These are phyloP conservation scores for Hydrozoanthus tunicans DNA, from an alignment of 64 coral and sea anemone genomes.

Conservation along the genomic window DNA sequence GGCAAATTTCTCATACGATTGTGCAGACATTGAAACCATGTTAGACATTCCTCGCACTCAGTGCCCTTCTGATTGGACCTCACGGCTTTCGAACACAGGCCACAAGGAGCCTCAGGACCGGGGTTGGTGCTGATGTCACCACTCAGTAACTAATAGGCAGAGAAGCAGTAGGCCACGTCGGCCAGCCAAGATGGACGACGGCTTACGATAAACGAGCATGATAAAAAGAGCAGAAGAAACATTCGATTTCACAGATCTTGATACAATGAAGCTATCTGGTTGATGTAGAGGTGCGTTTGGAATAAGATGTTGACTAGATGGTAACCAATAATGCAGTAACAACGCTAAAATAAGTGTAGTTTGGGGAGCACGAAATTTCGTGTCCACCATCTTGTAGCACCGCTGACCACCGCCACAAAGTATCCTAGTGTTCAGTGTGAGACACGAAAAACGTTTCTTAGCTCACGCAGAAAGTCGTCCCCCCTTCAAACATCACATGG, in stretches of 20 bases:
- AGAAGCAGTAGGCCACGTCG: not conserved
- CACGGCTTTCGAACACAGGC: not conserved
- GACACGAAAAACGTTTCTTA: too few relatives aligned
- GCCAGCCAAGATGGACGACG: constrained; percentile 1
- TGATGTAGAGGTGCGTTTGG: not conserved
- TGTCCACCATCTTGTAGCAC: constrained; percentile 8
- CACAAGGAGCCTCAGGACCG: not conserved
- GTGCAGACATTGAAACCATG: not conserved
- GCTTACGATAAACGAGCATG: not conserved
- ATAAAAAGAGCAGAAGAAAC: not conserved
- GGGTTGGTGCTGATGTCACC: not conserved
- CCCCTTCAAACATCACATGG: too few relatives aligned
- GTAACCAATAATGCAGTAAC: not conserved
- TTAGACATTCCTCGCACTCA: not conserved
- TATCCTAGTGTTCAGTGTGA: too few relatives aligned
- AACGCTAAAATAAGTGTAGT: constrained; percentile 3
- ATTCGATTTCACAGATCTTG: not conserved
- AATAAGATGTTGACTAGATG: not conserved
- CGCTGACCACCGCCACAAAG: not conserved
- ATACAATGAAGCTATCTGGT: not conserved
- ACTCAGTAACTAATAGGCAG: not conserved
- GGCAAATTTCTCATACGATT: not conserved
- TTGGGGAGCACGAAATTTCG: not conserved
- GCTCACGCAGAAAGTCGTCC: too few relatives aligned
- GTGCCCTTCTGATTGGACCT: not conserved